These are phyloP conservation scores for Pitta sordida DNA, from an alignment of 2,113 vertebrate species.

Conservation along the genomic window DNA sequence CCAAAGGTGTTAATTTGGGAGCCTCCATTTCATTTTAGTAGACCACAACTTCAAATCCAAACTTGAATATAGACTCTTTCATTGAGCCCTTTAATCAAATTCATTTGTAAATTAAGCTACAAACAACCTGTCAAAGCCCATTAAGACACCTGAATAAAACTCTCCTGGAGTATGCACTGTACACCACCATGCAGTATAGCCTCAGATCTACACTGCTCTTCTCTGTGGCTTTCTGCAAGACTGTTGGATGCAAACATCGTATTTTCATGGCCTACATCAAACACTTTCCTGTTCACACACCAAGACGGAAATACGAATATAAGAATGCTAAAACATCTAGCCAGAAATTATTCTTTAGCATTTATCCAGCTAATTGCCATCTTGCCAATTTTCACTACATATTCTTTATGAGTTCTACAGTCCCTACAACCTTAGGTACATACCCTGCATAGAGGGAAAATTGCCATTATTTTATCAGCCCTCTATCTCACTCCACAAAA, in stretches of 20 bases:
- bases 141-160: background rate
- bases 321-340: background rate
- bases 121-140: slow-evolving; percentile 8
- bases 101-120: slow-evolving; percentile 8
- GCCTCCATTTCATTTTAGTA: background rate
- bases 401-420: background rate
- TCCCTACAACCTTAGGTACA: background rate
- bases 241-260: background rate
- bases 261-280: background rate
- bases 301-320: background rate
- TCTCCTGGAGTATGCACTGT: background rate
- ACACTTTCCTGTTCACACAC: background rate
- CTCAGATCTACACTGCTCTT: background rate
- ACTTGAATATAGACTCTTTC: background rate
- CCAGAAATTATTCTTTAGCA: background rate
- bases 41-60: background rate
- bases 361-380: background rate
- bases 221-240: background rate
- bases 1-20: slow-evolving; percentile 5
- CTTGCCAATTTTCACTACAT: background rate
- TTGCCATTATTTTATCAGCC: background rate
- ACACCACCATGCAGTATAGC: background rate
- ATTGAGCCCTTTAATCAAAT: slow-evolving; percentile 3
- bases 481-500: background rate
- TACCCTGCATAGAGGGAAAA: background rate